phyloP scores from a whole-genome alignment of 2,797 vertebrate genomes.

The Myotis findleyi region DNA sequence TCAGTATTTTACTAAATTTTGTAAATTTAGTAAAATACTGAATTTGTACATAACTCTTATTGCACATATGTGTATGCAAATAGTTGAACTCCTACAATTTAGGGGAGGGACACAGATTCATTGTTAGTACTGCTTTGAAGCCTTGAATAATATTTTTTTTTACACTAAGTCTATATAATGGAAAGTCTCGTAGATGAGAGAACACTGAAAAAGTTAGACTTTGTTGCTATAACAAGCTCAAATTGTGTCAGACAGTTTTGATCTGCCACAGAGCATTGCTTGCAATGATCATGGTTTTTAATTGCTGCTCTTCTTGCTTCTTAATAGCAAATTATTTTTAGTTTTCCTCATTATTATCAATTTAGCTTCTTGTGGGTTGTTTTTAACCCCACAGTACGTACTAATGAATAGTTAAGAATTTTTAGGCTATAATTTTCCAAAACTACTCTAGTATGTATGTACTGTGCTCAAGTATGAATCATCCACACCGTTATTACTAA shows the following conservation, averaged over 20 bases:
- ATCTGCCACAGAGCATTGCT: background rate
- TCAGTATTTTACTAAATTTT: background rate
- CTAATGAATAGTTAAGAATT: constrained; percentile 77
- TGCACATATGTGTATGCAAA: background rate
- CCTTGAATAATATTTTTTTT: constrained; percentile 3
- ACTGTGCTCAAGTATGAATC: constrained; percentile 45
- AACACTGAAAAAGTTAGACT: background rate
- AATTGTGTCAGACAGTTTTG: background rate
- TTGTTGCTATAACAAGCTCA: background rate
- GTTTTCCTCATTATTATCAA: constrained; percentile 60
- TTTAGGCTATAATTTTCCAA: constrained; percentile 72
- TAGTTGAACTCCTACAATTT: background rate
- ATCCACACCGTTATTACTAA: constrained; percentile 13
- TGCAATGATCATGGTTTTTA: background rate
- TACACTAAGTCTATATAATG: background rate
- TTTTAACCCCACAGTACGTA: constrained; percentile 57
- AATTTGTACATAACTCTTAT: background rate
- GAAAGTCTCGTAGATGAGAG: background rate
- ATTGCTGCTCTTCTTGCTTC: constrained; percentile 46
- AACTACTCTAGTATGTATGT: constrained; percentile 40
- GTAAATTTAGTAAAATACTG: too few relatives aligned
- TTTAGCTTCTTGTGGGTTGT: constrained; percentile 68
- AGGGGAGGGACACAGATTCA: background rate
- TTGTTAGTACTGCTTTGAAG: background rate
- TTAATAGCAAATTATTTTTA: constrained; percentile 63